phyloP scores from a whole-genome alignment of 2,797 vertebrate genomes.

The Oceanodroma leucorhoa region DNA sequence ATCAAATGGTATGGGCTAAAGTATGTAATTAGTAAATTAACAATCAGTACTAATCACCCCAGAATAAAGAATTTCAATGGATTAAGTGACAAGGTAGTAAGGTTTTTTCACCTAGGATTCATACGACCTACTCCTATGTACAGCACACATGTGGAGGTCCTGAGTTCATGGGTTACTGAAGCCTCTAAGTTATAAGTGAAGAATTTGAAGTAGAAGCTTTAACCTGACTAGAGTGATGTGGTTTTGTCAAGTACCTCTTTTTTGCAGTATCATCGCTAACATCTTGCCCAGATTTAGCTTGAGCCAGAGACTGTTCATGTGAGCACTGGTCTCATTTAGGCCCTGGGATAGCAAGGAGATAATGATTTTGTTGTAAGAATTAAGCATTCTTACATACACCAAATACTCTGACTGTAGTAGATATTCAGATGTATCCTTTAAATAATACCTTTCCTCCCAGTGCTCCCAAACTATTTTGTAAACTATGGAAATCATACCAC shows the following conservation, averaged over 20 bases:
- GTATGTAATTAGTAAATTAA: not conserved
- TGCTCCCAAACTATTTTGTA: not conserved
- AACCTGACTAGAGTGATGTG: not conserved
- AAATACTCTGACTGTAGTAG: not conserved
- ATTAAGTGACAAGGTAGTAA: not conserved
- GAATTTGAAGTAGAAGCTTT: not conserved
- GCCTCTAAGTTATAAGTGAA: not conserved
- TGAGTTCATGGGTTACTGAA: not conserved
- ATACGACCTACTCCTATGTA: fast-evolving
- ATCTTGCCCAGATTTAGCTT: not conserved
- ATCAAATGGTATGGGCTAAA: not conserved
- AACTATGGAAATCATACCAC: not conserved
- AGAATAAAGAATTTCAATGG: not conserved
- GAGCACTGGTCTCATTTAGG: not conserved
- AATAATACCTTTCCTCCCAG: not conserved
- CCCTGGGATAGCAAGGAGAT: not conserved
- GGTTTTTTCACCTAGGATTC: not conserved
- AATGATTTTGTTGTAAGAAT: not conserved
- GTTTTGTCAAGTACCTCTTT: not conserved
- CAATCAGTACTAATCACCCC: not conserved
- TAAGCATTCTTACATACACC: not conserved
- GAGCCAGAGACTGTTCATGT: not conserved
- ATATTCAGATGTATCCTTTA: not conserved
- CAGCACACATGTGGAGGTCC: fast-evolving
- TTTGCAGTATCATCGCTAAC: not conserved